Evolutionary conservation across 1,140 invertebrate genomes (phyloP).

Genomic region (Zeugodacus cucurbitae): DNA sequence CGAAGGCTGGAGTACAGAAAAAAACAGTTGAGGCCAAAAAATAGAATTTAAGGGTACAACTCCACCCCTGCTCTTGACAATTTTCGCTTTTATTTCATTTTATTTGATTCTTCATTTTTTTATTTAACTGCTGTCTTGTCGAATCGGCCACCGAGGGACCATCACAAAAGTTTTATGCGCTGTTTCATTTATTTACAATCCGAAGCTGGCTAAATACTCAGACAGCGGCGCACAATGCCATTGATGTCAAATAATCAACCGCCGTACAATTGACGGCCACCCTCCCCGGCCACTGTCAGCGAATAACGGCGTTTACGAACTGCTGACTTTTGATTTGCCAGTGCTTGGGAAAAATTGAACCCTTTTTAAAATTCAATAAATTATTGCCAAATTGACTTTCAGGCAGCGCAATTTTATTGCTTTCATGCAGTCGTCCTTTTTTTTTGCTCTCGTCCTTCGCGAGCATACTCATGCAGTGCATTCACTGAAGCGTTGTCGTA

Average conservation of each 20-base stretch:
- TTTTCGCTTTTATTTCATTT: not conserved
- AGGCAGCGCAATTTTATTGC: slow-evolving; percentile 44
- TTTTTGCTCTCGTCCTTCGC: not conserved
- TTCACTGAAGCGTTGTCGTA: not conserved
- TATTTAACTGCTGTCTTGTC: not conserved
- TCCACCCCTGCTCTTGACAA: not conserved
- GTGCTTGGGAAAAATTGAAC: slow-evolving; percentile 40
- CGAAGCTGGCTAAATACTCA: slow-evolving; percentile 45
- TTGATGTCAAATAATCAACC: not conserved
- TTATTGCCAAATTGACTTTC: slow-evolving; percentile 47
- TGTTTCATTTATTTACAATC: slow-evolving; percentile 47
- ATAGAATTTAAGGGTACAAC: slow-evolving; percentile 4
- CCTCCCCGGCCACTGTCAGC: not conserved
- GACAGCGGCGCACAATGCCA: slow-evolving; percentile 26
- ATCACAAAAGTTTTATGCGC: slow-evolving; percentile 8
- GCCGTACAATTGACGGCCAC: not conserved
- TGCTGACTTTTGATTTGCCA: slow-evolving; percentile 19
- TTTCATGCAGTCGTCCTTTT: not conserved
- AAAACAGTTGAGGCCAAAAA: not conserved
- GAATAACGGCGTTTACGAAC: not conserved
- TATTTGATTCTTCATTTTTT: not conserved
- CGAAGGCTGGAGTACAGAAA: not conserved
- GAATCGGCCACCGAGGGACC: not conserved
- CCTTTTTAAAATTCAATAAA: slow-evolving; percentile 49
- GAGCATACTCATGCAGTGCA: not conserved